Evolutionary conservation across 2,888 invertebrate genomes (phyloP), one percentile per base, ranked within the genome.

Genomic region (Cataglyphis cursor): DNA sequence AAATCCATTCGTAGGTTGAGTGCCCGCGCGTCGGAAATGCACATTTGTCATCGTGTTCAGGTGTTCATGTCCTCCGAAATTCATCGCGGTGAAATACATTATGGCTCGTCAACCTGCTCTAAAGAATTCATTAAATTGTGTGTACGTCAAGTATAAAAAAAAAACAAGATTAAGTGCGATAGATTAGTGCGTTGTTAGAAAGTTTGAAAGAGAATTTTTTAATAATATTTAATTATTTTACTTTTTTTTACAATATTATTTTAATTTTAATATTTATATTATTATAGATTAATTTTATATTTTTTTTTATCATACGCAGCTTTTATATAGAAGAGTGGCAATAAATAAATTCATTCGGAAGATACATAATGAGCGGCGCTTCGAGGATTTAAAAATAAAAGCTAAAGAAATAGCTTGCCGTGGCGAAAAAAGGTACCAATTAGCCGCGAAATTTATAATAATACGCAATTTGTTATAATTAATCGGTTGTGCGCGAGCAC

Each of bases 381-480:
- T 78, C 57, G 41, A 35, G 1, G 10, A n/a, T 21, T 41, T 0
- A 70, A 44, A 15, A 21, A 59, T 73, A 44, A 12, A 44, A 12
- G 38, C 18, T 59, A 31, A 59, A 70, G 59, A 44, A 10, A 38
- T 59, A 24, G 28, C n/a, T 81, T 66, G 82, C 81, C 81, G 51
- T 38, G 65, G 24, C 65, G 51, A 81, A 82, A 83, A 48, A 68
- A 68, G 85, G 84, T 87, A 90, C 84, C 86, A 85, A 87, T 91
- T 91, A 88, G 81, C 85, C 73, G 64, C 76, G 84, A 91, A 90
- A 91, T 92, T 90, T 91, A 89, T 91, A 91, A 92, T 91, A 91
- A 86, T 87, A 66, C 85, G 83, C 81, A 89, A 91, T 92, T 92
- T 90, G 80, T 87, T 89, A 90, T 92, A 94, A 94, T 94, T 94